Percentiles rank a stretch among this genome's conserved stretches.
phyloP scores from a whole-genome alignment of 92 coral and sea anemone genomes.

The Siderastrea radians region DNA sequence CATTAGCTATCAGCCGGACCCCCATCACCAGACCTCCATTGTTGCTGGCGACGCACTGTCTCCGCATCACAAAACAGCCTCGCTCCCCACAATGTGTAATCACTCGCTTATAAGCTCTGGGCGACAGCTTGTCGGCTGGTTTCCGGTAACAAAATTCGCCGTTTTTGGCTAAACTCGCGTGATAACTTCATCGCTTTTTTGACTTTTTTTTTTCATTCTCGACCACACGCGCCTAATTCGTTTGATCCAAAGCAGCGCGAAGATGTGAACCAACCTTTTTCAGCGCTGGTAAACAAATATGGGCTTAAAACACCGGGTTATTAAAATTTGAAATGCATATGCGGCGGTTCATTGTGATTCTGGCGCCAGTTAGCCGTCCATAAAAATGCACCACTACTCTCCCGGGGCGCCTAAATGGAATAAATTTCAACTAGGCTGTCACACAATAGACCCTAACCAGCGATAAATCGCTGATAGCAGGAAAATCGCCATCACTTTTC shows the following conservation, averaged over 20 bases:
- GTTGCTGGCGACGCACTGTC: conserved; percentile 95
- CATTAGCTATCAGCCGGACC: conserved; percentile 88
- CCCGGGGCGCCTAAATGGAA: conserved; percentile 93
- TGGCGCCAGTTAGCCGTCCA: conserved; percentile 90
- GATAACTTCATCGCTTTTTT: background rate
- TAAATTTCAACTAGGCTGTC: conserved; percentile 72
- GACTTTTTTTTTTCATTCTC: background rate
- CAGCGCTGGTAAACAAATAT: conserved; percentile 70
- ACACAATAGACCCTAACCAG: conserved; percentile 53
- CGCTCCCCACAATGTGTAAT: conserved; percentile 78
- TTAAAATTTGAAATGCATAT: conserved; percentile 93
- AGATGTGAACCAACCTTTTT: conserved; percentile 20
- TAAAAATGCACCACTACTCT: conserved; percentile 69
- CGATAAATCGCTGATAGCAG: conserved; percentile 26
- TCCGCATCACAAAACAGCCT: conserved; percentile 84
- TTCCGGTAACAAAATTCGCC: conserved; percentile 79
- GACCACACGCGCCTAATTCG: background rate
- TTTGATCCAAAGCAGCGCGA: background rate
- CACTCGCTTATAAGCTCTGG: conserved; percentile 73
- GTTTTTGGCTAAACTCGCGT: conserved; percentile 43
- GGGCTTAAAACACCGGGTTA: conserved; percentile 72
- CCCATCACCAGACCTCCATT: conserved; percentile 79
- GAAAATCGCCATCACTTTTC: background rate
- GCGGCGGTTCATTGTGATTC: conserved; percentile 85
- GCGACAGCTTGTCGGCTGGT: conserved; percentile 67